phyloP scores from a whole-genome alignment of 2,888 invertebrate genomes.

The Cryptosula pallasiana region DNA sequence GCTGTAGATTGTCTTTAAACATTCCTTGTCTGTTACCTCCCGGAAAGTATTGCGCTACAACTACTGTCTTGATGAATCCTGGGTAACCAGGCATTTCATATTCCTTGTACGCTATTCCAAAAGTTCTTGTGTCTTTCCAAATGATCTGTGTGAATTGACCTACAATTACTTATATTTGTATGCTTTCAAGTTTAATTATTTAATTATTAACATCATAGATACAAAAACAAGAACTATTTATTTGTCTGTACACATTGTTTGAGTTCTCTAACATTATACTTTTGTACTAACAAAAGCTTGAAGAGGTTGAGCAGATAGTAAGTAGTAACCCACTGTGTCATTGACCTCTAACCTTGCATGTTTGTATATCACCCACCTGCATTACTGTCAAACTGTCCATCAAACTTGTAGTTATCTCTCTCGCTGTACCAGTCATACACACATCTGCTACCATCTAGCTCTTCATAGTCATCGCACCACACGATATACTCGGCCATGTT shows the following conservation, averaged over 20 bases:
- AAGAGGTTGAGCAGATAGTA: neutral
- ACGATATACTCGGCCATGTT: conserved; percentile 15
- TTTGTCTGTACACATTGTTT: too few relatives aligned
- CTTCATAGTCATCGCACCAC: conserved; percentile 19
- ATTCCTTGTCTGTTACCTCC: conserved; percentile 20
- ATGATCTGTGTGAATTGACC: conserved; percentile 24
- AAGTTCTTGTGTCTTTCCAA: conserved; percentile 12
- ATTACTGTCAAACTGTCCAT: neutral
- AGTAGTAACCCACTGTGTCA: neutral
- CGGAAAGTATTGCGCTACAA: conserved; percentile 23
- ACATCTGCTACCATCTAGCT: neutral
- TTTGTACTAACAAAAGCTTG: neutral
- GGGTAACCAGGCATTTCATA: conserved; percentile 1
- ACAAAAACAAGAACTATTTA: too few relatives aligned
- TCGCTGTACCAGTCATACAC: conserved; percentile 19
- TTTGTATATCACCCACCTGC: neutral
- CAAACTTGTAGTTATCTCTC: neutral
- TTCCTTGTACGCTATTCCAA: conserved; percentile 16
- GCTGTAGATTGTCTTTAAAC: conserved; percentile 21
- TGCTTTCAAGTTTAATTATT: too few relatives aligned
- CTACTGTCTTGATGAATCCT: conserved; percentile 19
- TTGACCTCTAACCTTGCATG: neutral
- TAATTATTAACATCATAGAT: too few relatives aligned
- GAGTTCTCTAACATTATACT: too few relatives aligned
- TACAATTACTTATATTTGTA: too few relatives aligned